Evolutionary conservation across 2,888 invertebrate species (phyloP).

Genomic region (Habrosyne pyritoides): DNA sequence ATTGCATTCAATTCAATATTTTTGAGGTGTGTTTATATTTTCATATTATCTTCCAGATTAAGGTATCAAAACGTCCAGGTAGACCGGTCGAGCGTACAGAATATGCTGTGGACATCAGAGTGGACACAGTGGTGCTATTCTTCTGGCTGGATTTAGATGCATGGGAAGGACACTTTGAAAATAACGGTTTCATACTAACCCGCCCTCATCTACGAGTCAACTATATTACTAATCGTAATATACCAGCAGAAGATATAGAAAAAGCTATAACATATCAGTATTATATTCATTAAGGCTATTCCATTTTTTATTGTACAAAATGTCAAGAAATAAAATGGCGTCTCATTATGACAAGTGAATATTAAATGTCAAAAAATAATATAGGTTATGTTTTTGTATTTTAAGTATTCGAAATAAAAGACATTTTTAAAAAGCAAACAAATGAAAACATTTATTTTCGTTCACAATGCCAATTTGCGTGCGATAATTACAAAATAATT

Average conservation of each 20-base stretch:
- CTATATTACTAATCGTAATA: conserved; percentile 40
- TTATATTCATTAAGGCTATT: conserved; percentile 52
- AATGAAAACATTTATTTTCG: conserved; percentile 58
- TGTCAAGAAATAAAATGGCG: not conserved
- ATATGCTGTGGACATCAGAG: conserved; percentile 51
- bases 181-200: conserved; percentile 88
- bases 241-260: conserved; percentile 45
- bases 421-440: conserved; percentile 47
- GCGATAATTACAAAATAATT: conserved; percentile 51
- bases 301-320: not conserved
- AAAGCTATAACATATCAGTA: conserved; percentile 60
- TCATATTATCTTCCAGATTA: conserved; percentile 56
- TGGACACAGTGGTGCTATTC: conserved; percentile 85
- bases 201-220: conserved; percentile 38
- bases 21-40: too few species aligned
- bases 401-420: conserved; percentile 31
- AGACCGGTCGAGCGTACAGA: conserved; percentile 25
- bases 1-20: too few species aligned
- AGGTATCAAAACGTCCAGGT: conserved; percentile 35
- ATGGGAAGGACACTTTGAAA: conserved; percentile 86
- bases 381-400: too few species aligned
- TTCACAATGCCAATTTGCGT: conserved; percentile 56
- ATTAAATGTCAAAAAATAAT: too few species aligned
- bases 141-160: conserved; percentile 86
- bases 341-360: not conserved